Percentiles rank a stretch among this genome's conserved stretches.
Evolutionary conservation across 2,113 vertebrate species (phyloP).

Genomic region (Paramisgurnus dabryanus): DNA sequence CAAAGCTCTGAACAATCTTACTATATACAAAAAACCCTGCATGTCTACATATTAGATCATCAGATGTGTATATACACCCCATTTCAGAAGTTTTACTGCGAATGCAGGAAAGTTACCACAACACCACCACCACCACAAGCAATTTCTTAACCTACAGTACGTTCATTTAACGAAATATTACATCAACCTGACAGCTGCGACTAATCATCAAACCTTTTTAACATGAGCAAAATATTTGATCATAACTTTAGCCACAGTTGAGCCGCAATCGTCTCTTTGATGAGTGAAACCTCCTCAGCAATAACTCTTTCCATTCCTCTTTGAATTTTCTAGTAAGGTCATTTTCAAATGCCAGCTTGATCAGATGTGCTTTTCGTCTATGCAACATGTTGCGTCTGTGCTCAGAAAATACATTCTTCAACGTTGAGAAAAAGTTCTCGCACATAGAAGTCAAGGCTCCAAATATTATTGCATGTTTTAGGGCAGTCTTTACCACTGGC

Average conservation of each 20-base stretch:
- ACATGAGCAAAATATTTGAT: no score
- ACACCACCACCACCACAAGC: no score
- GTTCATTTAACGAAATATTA: no score
- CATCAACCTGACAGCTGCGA: no score
- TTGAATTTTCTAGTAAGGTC: not conserved
- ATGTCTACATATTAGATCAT: no score
- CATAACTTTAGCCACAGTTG: not conserved
- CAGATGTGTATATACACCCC: no score
- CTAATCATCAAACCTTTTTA: no score
- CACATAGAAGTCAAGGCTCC: not conserved
- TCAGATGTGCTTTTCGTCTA: not conserved
- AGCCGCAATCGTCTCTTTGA: not conserved
- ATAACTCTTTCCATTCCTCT: not conserved
- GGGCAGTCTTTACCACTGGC: not conserved
- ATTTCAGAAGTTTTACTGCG: no score
- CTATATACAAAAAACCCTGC: no score
- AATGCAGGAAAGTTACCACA: no score
- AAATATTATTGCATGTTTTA: not conserved
- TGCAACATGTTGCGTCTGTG: not conserved
- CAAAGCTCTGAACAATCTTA: no score
- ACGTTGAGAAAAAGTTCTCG: not conserved
- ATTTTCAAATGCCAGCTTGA: conserved; percentile 1
- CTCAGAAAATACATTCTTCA: conserved; percentile 4
- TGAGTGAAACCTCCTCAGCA: conserved; percentile 9
- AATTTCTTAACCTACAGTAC: no score